These are phyloP conservation scores for Tigriopus californicus DNA, from an alignment of 2,888 invertebrate genomes.

Conservation along the genomic window DNA sequence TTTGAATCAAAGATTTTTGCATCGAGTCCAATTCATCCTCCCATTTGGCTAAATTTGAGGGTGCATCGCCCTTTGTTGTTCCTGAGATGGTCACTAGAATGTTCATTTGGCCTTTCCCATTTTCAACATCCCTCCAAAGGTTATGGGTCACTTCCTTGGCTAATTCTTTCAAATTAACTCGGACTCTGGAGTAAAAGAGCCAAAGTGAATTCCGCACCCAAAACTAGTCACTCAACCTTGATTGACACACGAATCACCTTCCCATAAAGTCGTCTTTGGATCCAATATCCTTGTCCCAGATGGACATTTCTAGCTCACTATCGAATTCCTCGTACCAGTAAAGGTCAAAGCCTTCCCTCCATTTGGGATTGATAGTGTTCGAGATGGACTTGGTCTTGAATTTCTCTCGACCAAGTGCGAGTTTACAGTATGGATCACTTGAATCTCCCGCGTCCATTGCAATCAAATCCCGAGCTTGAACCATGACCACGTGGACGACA, in stretches of 20 bases:
- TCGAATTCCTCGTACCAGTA: conserved; percentile 87
- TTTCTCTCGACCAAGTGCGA: conserved; percentile 74
- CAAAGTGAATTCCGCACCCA: no score
- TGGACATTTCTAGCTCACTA: conserved; percentile 71
- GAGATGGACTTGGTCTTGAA: conserved; percentile 69
- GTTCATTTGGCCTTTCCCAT: conserved; percentile 53
- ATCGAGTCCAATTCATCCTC: conserved; percentile 56
- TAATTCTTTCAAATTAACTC: conserved; percentile 60
- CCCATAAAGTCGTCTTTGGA: conserved; percentile 75
- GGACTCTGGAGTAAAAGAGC: conserved; percentile 40
- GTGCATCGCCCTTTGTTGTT: conserved; percentile 76
- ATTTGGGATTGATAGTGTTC: conserved; percentile 49
- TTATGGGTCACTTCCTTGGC: conserved; percentile 80
- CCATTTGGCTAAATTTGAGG: conserved; percentile 69
- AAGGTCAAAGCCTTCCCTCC: conserved; percentile 93
- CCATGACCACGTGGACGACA: conserved; percentile 10
- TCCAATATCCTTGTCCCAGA: conserved; percentile 69
- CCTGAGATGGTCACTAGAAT: conserved; percentile 84
- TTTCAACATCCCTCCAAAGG: conserved; percentile 72
- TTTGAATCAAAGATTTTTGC: conserved; percentile 35
- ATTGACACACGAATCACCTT: conserved; percentile 32
- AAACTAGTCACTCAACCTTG: not conserved
- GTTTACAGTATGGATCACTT: conserved; percentile 12
- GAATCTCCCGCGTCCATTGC: conserved; percentile 6
- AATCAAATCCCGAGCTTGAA: conserved; percentile 8